Conservation (phyloP, 64 coral and sea anemone genomes). For the Pocillopora damicornis region DNA sequence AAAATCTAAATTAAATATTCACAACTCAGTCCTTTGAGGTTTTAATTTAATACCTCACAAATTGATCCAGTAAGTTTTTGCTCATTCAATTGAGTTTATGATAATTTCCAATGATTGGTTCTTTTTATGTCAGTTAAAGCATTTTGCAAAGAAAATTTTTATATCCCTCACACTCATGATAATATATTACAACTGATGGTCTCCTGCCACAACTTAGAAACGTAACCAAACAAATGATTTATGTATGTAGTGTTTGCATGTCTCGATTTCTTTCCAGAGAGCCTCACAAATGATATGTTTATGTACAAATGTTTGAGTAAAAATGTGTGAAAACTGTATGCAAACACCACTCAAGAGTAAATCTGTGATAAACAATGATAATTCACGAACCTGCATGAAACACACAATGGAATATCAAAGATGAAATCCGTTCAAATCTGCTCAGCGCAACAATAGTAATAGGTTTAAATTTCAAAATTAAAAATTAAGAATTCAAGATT, state of each 20-base stretch:
- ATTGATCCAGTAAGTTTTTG: background rate
- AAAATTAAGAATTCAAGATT: background rate
- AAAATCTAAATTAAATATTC: background rate
- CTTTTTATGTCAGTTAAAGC: background rate
- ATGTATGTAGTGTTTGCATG: background rate
- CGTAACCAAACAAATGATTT: conserved; percentile 3
- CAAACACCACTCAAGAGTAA: conserved; percentile 21
- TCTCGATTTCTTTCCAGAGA: background rate
- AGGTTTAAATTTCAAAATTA: background rate
- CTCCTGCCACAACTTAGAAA: background rate
- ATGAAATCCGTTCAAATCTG: conserved; percentile 21
- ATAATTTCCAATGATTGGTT: background rate
- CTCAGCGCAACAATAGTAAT: background rate
- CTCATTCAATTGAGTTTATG: too few species aligned
- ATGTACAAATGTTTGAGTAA: conserved; percentile 26
- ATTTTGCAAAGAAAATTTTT: background rate
- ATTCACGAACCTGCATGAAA: conserved; percentile 20
- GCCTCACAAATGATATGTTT: conserved; percentile 10
- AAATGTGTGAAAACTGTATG: conserved; percentile 10
- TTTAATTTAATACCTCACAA: background rate
- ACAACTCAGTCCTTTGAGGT: background rate
- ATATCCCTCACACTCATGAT: background rate
- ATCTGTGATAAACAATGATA: background rate
- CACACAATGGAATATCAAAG: background rate
- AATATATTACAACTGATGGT: background rate